Conservation (phyloP, 2,797 vertebrate genomes). For the Spinus pinus region DNA sequence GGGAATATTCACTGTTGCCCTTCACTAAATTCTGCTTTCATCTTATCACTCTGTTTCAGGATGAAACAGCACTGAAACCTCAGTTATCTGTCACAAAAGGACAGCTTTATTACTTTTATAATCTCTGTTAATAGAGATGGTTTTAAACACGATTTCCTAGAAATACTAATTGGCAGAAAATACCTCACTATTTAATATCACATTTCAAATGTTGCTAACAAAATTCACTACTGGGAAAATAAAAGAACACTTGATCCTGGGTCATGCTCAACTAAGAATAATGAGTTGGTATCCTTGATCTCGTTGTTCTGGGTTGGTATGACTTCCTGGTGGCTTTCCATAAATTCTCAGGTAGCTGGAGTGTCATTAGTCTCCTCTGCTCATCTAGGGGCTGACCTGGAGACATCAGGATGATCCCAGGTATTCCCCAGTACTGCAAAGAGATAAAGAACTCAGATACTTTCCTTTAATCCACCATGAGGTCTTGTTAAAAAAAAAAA, state of each 20-base stretch:
- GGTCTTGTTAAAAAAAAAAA: not conserved
- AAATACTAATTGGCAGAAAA: not conserved
- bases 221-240: not conserved
- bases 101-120: not conserved
- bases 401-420: not conserved
- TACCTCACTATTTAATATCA: not conserved
- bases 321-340: not conserved
- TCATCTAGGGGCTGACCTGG: not conserved
- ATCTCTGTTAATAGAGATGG: not conserved
- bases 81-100: not conserved
- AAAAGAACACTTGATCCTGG: not conserved
- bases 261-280: not conserved
- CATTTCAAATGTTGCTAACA: not conserved
- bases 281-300: too few relatives aligned
- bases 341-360: not conserved
- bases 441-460: not conserved
- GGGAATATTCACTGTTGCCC: not conserved
- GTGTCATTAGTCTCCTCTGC: not conserved
- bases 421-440: fast-evolving
- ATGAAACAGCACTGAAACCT: not conserved
- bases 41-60: not conserved
- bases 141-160: not conserved
- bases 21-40: not conserved
- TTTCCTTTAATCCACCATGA: not conserved
- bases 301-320: not conserved